Percentiles rank a stretch among this genome's conserved stretches.
Evolutionary conservation across 2,888 invertebrate species (phyloP).

Genomic region (Coleophora deauratella): DNA sequence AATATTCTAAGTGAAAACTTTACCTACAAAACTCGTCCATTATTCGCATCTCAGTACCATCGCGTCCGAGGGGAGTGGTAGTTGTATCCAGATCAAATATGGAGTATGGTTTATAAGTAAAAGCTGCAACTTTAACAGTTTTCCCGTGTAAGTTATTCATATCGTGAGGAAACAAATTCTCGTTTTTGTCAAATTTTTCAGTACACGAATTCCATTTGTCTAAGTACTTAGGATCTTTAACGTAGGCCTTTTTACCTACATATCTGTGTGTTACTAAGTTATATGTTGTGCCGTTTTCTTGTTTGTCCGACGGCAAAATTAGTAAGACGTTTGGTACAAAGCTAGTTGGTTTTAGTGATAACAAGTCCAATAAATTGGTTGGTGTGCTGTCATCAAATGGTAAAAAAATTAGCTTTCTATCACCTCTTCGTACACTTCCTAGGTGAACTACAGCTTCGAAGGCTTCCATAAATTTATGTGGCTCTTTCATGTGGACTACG

Average conservation of each 20-base stretch:
- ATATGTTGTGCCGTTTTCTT: conserved; percentile 27
- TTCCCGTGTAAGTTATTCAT: conserved; percentile 59
- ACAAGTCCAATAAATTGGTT: conserved; percentile 26
- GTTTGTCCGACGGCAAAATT: conserved; percentile 20
- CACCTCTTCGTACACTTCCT: conserved; percentile 53
- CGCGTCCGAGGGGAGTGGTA: conserved; percentile 44
- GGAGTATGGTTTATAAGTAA: conserved; percentile 76
- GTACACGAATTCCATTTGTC: conserved; percentile 56
- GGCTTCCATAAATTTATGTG: conserved; percentile 43
- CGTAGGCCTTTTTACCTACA: conserved; percentile 35
- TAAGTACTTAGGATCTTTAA: conserved; percentile 34
- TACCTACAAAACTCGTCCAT: conserved; percentile 68
- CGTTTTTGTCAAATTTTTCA: conserved; percentile 33
- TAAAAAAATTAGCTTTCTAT: conserved; percentile 56
- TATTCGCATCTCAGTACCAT: conserved; percentile 70
- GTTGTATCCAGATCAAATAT: conserved; percentile 51
- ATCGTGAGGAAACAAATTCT: conserved; percentile 63
- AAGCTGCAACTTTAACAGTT: conserved; percentile 65
- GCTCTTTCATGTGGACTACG: conserved; percentile 44
- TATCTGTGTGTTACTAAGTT: conserved; percentile 58
- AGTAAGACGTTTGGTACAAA: conserved; percentile 50
- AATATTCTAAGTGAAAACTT: too few species aligned
- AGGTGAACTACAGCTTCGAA: conserved; percentile 49
- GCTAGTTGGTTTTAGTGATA: conserved; percentile 38
- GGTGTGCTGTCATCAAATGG: conserved; percentile 25